phyloP scores from a whole-genome alignment of 1,140 invertebrate species.

The Melipona quadrifasciata region DNA sequence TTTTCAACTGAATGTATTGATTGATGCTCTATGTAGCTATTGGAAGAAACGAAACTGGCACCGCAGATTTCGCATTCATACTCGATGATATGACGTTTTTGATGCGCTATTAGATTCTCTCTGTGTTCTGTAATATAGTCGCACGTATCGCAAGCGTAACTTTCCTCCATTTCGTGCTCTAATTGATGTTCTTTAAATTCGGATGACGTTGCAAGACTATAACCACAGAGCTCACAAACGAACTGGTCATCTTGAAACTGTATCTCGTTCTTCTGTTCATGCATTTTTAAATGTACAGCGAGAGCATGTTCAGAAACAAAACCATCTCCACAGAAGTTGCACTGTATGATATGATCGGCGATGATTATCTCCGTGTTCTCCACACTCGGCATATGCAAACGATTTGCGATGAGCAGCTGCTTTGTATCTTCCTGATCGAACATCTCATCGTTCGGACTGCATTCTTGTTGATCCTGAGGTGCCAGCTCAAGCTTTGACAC shows the following conservation, averaged over 20 bases:
- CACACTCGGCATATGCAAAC: conserved; percentile 54
- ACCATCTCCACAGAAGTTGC: conserved; percentile 75
- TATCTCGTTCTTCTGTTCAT: conserved; percentile 14
- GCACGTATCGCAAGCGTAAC: conserved; percentile 74
- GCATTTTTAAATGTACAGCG: conserved; percentile 63
- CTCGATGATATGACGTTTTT: conserved; percentile 75
- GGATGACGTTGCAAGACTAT: conserved; percentile 66
- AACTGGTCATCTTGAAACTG: conserved; percentile 55
- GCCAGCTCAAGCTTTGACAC: conserved; percentile 73
- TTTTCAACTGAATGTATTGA: conserved; percentile 70
- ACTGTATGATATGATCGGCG: conserved; percentile 64
- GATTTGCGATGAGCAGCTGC: conserved; percentile 64
- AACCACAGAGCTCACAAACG: conserved; percentile 77
- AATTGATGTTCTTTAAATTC: conserved; percentile 73
- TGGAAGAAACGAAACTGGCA: conserved; percentile 76
- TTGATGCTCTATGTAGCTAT: conserved; percentile 78
- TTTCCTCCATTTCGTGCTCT: conserved; percentile 64
- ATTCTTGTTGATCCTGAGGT: conserved; percentile 62
- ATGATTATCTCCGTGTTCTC: conserved; percentile 60
- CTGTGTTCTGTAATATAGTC: conserved; percentile 72
- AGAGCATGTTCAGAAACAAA: conserved; percentile 79
- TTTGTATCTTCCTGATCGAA: conserved; percentile 67
- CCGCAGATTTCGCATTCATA: conserved; percentile 88
- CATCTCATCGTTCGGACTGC: conserved; percentile 62
- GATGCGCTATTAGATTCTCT: conserved; percentile 74